A percentile compares a stretch with the other conserved stretches of the same genome.
These are phyloP conservation scores for Poeciliopsis prolifica DNA, from an alignment of 2,113 vertebrate genomes.

Conservation along the genomic window DNA sequence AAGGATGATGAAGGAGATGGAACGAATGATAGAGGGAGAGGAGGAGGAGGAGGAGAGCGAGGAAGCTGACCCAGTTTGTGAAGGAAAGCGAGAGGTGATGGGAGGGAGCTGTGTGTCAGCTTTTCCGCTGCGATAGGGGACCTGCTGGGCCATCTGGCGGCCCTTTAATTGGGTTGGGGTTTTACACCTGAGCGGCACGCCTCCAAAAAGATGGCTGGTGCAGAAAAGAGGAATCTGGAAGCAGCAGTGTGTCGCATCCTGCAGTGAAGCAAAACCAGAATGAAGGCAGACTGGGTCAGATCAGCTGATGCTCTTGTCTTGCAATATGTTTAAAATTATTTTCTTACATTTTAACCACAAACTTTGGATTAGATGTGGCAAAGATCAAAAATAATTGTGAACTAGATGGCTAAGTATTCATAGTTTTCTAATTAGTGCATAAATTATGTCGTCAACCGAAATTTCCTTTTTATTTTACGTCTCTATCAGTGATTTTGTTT, in stretches of 20 bases:
- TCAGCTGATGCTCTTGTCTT: not conserved
- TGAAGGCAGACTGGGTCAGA: constrained; percentile 15
- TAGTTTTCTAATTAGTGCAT: too few relatives aligned
- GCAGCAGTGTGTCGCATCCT: constrained; percentile 8
- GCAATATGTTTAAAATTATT: not conserved
- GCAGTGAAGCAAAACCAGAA: constrained; percentile 7
- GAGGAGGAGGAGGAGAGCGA: constrained; percentile 32
- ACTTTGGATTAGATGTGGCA: too few relatives aligned
- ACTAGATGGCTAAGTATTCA: too few relatives aligned
- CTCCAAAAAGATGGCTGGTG: constrained; percentile 42
- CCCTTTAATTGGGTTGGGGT: constrained; percentile 80
- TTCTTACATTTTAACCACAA: too few relatives aligned
- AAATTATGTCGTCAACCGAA: too few relatives aligned
- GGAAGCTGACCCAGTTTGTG: constrained; percentile 69
- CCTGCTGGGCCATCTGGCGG: constrained; percentile 78
- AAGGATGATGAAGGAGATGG: constrained; percentile 50
- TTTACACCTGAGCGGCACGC: constrained; percentile 74
- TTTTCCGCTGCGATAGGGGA: constrained; percentile 58
- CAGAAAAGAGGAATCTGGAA: constrained; percentile 11
- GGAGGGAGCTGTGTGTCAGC: constrained; percentile 52
- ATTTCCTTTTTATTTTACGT: too few relatives aligned
- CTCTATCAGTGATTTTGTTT: too few relatives aligned
- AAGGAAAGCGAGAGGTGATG: constrained; percentile 44
- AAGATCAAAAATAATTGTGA: too few relatives aligned
- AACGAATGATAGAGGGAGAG: constrained; percentile 20